phyloP scores from a whole-genome alignment of 1,140 invertebrate genomes.

The Laupala kohalensis region DNA sequence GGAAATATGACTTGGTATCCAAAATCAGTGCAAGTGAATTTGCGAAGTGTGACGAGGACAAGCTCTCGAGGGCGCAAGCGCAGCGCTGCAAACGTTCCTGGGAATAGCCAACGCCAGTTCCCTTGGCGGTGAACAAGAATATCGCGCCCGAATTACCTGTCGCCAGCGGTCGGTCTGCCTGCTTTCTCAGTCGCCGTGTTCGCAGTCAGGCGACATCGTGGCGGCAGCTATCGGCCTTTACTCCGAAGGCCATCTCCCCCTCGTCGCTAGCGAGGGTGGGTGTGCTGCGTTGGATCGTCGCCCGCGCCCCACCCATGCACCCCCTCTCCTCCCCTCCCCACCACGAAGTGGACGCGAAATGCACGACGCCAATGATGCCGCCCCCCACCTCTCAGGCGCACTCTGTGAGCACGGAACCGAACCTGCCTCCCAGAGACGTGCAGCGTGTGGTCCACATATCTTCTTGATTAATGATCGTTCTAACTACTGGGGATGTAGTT shows the following conservation, averaged over 20 bases:
- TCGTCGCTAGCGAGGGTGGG: background rate
- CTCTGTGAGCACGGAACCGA: background rate
- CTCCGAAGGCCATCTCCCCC: background rate
- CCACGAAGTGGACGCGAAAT: too few relatives aligned
- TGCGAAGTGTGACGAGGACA: too few relatives aligned
- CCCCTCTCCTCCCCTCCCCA: too few relatives aligned
- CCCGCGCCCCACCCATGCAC: background rate
- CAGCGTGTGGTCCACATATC: background rate
- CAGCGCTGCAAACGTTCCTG: background rate
- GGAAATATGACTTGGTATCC: too few relatives aligned
- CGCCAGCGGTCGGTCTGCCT: background rate
- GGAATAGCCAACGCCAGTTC: background rate
- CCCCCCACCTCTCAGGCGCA: background rate
- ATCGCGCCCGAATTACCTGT: background rate
- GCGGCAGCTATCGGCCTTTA: background rate
- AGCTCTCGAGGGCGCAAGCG: background rate
- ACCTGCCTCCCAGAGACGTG: background rate
- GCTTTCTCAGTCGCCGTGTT: too few relatives aligned
- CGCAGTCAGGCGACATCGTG: background rate
- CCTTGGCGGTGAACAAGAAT: background rate
- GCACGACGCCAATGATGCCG: background rate
- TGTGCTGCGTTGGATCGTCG: background rate
- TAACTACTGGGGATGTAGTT: too few relatives aligned
- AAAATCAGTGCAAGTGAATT: too few relatives aligned
- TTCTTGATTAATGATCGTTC: too few relatives aligned